Conservation (phyloP, 2,888 invertebrate genomes). For the Nineta flava region DNA sequence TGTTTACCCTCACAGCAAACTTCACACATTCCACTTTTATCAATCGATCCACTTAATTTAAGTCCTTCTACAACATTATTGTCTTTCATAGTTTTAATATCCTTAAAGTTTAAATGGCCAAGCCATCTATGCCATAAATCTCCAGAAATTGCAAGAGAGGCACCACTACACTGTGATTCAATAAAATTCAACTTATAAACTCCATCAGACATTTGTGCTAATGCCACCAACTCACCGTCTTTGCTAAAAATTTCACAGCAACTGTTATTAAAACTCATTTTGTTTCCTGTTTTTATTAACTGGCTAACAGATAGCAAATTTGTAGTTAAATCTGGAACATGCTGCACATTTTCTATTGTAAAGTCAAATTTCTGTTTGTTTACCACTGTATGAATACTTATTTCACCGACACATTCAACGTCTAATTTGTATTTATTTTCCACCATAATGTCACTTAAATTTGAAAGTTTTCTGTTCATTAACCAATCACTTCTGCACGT, state of each 20-base stretch:
- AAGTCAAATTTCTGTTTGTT: neutral
- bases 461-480: neutral
- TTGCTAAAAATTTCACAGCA: neutral
- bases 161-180: neutral
- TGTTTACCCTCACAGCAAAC: constrained; percentile 17
- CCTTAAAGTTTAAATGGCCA: neutral
- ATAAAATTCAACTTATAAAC: constrained; percentile 12
- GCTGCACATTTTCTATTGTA: constrained; percentile 1
- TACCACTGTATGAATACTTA: constrained; percentile 11
- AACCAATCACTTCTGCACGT: neutral
- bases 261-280: neutral
- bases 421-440: constrained; percentile 11
- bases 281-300: constrained; percentile 14
- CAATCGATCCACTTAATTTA: constrained; percentile 8
- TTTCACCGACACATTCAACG: constrained; percentile 12
- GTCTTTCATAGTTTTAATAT: neutral
- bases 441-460: constrained; percentile 12
- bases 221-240: neutral
- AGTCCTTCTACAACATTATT: neutral
- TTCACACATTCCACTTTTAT: constrained; percentile 11
- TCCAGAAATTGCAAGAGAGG: neutral
- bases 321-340: constrained; percentile 4
- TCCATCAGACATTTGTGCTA: constrained; percentile 4
- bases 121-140: neutral
- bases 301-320: constrained; percentile 14